Base-by-base conservation (phyloP, 2,113 vertebrate species). In the Gopherus flavomarginatus region DNA sequence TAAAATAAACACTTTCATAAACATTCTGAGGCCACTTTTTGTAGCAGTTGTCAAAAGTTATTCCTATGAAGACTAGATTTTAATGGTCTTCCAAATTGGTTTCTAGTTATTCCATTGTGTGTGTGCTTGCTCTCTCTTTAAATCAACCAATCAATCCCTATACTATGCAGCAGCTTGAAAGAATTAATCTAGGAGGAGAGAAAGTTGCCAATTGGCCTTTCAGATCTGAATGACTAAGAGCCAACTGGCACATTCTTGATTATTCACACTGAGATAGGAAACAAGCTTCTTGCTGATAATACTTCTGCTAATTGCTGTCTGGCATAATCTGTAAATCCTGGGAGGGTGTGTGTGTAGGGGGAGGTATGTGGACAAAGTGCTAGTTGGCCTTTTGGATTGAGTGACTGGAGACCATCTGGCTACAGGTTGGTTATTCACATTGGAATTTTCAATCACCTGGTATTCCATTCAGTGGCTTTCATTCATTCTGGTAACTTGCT, bases 201-300 rank as follows among this genome's bases (percentile, higher is more conserved):
- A 56, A 72, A 65, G 21, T 49, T 89, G 24, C 44, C 69, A 77
- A 21, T 57, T 89, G 38, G 38, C 78, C 8, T 29, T 14, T 80
- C 35, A 81, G 57, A 9, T 47, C 81, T 81, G 47, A 62, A 81
- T 92, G 75, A 4, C 52, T 84, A 19, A 29, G 8, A 85, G n/a
- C 24, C 53, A 93, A 89, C n/a, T 19, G 42, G 6, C 31, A n/a
- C 86, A 86, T 85, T 11, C 88, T 90, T 93, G 52, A 77, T 85
- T 93, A 72, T 88, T 94, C 59, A 78, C 54, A 85, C 50, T 54
- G 42, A 38, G 77, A 83, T 22, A 50, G 26, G 82, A 92, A 92
- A 85, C 81, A 85, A 89, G 81, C 59, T 87, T 81, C 56, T 92
- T 89, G 59, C 22, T 94, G 77, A 80, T 72, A 69, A 44, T 92